Conservation (phyloP, 2,797 vertebrate species). For the Miichthys miiuy region DNA sequence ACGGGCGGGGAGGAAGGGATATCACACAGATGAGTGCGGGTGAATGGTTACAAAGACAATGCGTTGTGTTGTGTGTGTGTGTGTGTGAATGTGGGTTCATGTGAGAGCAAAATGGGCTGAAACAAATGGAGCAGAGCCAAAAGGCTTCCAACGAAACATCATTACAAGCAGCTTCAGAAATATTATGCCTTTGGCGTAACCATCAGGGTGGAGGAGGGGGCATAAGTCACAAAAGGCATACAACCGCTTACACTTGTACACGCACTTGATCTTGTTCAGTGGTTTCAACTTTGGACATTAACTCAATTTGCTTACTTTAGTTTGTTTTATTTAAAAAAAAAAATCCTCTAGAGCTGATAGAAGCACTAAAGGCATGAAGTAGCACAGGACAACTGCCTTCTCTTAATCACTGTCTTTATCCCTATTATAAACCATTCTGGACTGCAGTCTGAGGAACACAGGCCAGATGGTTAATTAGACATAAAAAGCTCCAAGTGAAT, state of each 20-base stretch:
- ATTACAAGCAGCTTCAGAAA: constrained; percentile 75
- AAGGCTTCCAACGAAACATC: constrained; percentile 75
- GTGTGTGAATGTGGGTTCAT: constrained; percentile 40
- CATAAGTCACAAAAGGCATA: constrained; percentile 36
- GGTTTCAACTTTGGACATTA: constrained; percentile 21
- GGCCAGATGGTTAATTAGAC: constrained; percentile 78
- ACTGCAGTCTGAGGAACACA: constrained; percentile 64
- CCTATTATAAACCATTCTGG: constrained; percentile 67
- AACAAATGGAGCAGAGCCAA: constrained; percentile 73
- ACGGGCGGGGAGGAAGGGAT: constrained; percentile 40
- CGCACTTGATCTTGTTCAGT: constrained; percentile 25
- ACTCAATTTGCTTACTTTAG: constrained; percentile 11
- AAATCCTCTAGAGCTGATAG: not conserved
- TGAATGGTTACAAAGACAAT: constrained; percentile 66
- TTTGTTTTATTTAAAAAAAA: constrained; percentile 7
- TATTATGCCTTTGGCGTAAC: constrained; percentile 44
- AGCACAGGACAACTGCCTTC: constrained; percentile 44
- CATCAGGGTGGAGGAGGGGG: constrained; percentile 13
- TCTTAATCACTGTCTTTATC: constrained; percentile 73
- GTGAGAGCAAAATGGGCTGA: constrained; percentile 61
- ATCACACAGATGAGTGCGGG: constrained; percentile 68
- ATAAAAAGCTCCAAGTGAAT: constrained; percentile 62
- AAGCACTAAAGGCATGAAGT: constrained; percentile 3
- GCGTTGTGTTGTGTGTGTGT: constrained; percentile 53
- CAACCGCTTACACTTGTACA: constrained; percentile 36